Evolutionary conservation across 92 coral and sea anemone species (phyloP), one percentile per base, ranked within the genome.

Genomic region (Zoanthus sansibaricus): DNA sequence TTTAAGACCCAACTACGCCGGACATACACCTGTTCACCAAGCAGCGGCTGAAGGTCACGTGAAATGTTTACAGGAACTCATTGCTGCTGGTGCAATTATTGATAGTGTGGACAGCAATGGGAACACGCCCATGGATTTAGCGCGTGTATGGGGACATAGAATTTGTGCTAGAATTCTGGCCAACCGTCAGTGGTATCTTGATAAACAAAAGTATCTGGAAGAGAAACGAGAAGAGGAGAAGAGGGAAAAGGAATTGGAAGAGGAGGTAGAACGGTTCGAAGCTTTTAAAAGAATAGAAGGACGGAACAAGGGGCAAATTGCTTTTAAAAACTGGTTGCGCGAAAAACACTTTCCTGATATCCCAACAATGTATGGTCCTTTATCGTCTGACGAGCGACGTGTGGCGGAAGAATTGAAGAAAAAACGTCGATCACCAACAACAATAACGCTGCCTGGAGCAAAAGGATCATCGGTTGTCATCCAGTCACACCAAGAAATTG

Each of bases 111-210:
- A 97, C 83, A 88, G 79, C 3, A 94, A 95, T 44, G 93, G 92
- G 2, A 93, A 95, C 80, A 89, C 96, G 20, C 98, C 99, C n/a
- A 93, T 97, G 86, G 94, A 93, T 32, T 78, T 95, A 74, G 95
- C 99, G 9, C 95, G 98, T 8, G 94, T 95, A 68, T 97, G 99
- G 98, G 98, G 98, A 17, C 98, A 95, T 62, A 92, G 99, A 64
- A 86, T 71, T 12, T 97, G 99, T 86, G 99, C 96, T 2, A 86
- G 98, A 49, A 91, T 97, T 48, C 91, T 97, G 7, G 91, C 95
- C 17, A 92, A 94, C 83, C 94, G 90, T 31, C 99, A 95, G 88
- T 97, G 99, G 99, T 93, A 95, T 30, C 69, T 97, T 11, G 96
- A 97, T 86, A 97, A 97, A 75, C 94, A 95, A 37, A 80, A 89